Percentiles rank a stretch among this genome's conserved stretches.
These are phyloP conservation scores for Condylostylus longicornis DNA, from an alignment of 1,140 invertebrate genomes.

Conservation along the genomic window DNA sequence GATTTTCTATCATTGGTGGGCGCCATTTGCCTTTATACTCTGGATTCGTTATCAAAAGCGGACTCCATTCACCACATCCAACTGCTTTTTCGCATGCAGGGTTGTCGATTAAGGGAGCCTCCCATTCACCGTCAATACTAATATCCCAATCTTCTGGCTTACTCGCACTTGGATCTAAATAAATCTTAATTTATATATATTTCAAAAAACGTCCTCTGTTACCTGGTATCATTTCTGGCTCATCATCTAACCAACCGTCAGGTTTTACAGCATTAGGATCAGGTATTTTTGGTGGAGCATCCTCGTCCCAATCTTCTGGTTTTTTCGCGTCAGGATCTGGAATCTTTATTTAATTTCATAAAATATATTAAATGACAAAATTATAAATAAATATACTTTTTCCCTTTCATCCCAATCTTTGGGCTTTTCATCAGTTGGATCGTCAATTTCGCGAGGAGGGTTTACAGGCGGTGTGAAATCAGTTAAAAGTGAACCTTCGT, in stretches of 20 bases:
- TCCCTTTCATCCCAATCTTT: slow-evolving; percentile 94
- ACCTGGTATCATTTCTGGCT: slow-evolving; percentile 67
- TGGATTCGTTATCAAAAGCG: slow-evolving; percentile 78
- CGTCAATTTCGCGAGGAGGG: slow-evolving; percentile 89
- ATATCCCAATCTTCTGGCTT: slow-evolving; percentile 94
- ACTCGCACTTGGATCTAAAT: slow-evolving; percentile 57
- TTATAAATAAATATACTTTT: slow-evolving; percentile 37
- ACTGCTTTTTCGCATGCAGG: slow-evolving; percentile 67
- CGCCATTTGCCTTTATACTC: slow-evolving; percentile 87
- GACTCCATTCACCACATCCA: slow-evolving; percentile 85
- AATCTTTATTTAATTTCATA: slow-evolving; percentile 37
- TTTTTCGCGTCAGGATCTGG: slow-evolving; percentile 73
- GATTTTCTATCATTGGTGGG: slow-evolving; percentile 80
- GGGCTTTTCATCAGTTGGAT: slow-evolving; percentile 80
- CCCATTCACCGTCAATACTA: slow-evolving; percentile 98
- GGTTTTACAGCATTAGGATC: slow-evolving; percentile 82
- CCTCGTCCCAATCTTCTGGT: slow-evolving; percentile 91
- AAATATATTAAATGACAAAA: slow-evolving; percentile 1
- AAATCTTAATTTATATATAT: background rate
- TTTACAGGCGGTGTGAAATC: slow-evolving; percentile 89
- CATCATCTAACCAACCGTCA: slow-evolving; percentile 87
- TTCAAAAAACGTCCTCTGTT: slow-evolving; percentile 3
- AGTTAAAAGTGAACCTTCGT: slow-evolving; percentile 71
- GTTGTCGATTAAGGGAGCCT: slow-evolving; percentile 84
- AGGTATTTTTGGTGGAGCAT: slow-evolving; percentile 75